phyloP scores from a whole-genome alignment of 2,888 invertebrate species.

The Microctonus brassicae region DNA sequence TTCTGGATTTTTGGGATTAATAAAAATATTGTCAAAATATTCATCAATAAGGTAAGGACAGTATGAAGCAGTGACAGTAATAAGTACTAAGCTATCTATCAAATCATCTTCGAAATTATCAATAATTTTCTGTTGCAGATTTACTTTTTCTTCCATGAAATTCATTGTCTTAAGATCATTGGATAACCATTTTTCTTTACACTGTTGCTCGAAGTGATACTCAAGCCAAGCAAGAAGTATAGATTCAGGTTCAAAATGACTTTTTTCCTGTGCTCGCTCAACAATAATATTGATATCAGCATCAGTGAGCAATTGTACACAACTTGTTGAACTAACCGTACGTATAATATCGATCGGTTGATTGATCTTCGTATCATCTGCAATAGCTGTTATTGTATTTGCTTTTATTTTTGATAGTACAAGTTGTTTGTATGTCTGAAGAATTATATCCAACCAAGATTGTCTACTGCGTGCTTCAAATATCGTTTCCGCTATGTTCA shows the following conservation, averaged over 20 bases:
- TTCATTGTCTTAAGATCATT: conserved; percentile 50
- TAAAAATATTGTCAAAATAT: conserved; percentile 70
- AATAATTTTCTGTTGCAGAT: conserved; percentile 39
- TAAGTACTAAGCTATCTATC: conserved; percentile 73
- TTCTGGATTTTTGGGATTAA: conserved; percentile 63
- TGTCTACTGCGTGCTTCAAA: conserved; percentile 62
- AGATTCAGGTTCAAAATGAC: conserved; percentile 52
- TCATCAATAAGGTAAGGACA: conserved; percentile 74
- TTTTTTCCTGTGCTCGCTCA: not conserved
- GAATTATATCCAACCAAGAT: conserved; percentile 75
- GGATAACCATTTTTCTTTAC: conserved; percentile 68
- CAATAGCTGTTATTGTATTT: not conserved
- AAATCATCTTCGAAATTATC: conserved; percentile 72
- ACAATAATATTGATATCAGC: conserved; percentile 9
- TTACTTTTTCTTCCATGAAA: not conserved
- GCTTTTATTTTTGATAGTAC: conserved; percentile 67
- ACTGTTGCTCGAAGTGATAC: conserved; percentile 64
- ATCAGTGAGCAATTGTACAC: not conserved
- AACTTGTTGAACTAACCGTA: not conserved
- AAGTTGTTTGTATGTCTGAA: conserved; percentile 76
- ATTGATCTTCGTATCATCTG: not conserved
- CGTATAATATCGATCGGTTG: not conserved
- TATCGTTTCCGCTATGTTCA: conserved; percentile 20
- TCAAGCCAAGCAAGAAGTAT: conserved; percentile 69
- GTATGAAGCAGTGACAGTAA: conserved; percentile 72